Conservation (phyloP, 1,140 invertebrate genomes). For the Dreissena polymorpha region DNA sequence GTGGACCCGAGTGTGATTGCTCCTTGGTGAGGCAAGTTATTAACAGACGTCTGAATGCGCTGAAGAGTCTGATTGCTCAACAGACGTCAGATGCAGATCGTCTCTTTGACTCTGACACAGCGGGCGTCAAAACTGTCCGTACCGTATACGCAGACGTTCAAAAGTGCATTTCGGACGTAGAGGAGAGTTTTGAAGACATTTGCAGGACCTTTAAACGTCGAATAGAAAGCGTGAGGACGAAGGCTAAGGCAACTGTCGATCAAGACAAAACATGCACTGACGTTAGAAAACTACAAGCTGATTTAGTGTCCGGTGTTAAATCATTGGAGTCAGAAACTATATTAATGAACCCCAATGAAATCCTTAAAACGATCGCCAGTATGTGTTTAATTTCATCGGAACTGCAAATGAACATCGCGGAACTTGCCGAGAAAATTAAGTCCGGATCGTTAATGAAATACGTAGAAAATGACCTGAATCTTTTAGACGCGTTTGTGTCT, state of each 20-base stretch:
- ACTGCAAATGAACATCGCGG: slow-evolving; percentile 30
- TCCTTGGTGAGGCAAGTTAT: slow-evolving; percentile 13
- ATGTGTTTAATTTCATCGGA: slow-evolving; percentile 26
- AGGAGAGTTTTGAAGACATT: slow-evolving; percentile 34
- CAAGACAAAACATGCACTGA: slow-evolving; percentile 7
- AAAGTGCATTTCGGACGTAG: slow-evolving; percentile 37
- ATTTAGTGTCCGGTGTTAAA: slow-evolving; percentile 25
- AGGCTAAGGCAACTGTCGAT: slow-evolving; percentile 28
- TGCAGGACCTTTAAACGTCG: slow-evolving; percentile 14
- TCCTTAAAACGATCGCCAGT: slow-evolving; percentile 11
- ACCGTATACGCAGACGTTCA: slow-evolving; percentile 23
- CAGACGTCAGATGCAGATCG: slow-evolving; percentile 22
- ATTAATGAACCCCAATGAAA: slow-evolving; percentile 13
- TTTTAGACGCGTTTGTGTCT: slow-evolving; percentile 42
- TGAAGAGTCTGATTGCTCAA: slow-evolving; percentile 42
- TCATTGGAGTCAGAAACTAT: slow-evolving; percentile 2
- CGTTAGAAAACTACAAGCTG: slow-evolving; percentile 21
- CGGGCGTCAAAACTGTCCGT: slow-evolving; percentile 18
- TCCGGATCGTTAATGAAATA: slow-evolving; percentile 40
- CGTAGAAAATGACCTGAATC: slow-evolving; percentile 35
- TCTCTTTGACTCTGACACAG: slow-evolving; percentile 7
- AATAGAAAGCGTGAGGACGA: slow-evolving; percentile 21
- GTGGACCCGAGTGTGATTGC: slow-evolving; percentile 24
- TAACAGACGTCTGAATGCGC: slow-evolving; percentile 31
- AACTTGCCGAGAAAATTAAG: slow-evolving; percentile 28